Conservation (phyloP, 1,140 invertebrate species). For the Drosophila tani region DNA sequence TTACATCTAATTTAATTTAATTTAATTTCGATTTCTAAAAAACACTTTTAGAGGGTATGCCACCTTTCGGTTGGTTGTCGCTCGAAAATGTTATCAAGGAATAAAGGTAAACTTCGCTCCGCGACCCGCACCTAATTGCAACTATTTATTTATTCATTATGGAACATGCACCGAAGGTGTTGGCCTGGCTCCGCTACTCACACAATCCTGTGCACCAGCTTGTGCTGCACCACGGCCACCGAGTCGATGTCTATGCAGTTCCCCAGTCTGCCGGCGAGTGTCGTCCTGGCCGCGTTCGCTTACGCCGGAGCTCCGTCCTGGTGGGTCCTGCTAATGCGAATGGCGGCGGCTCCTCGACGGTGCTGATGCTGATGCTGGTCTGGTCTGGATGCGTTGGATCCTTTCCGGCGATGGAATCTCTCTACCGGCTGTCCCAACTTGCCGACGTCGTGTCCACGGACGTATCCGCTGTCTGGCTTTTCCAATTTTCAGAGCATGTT, state of each 20-base stretch:
- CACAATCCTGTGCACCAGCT: constrained; percentile 80
- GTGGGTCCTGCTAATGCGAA: constrained; percentile 2
- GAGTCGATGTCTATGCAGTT: constrained; percentile 84
- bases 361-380: constrained; percentile 8
- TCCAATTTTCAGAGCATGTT: constrained; percentile 70
- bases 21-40: not conserved
- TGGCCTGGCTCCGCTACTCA: constrained; percentile 54
- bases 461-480: constrained; percentile 54
- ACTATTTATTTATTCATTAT: constrained; percentile 66
- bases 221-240: constrained; percentile 83
- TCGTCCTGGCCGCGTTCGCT: constrained; percentile 39
- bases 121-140: constrained; percentile 54
- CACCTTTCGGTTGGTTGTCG: not conserved
- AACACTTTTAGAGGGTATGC: constrained; percentile 8
- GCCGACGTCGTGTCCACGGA: constrained; percentile 46
- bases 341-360: constrained; percentile 1
- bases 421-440: constrained; percentile 45
- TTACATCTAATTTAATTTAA: not conserved
- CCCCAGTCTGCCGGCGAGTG: constrained; percentile 77
- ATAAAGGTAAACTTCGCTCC: constrained; percentile 11
- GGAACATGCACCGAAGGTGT: constrained; percentile 39
- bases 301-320: constrained; percentile 24
- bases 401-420: constrained; percentile 49
- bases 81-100: not conserved
- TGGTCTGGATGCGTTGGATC: constrained; percentile 24